Evolutionary conservation across 92 coral and sea anemone species (phyloP), one percentile per base, ranked within the genome.

Genomic region (Palythoa caribaeorum): DNA sequence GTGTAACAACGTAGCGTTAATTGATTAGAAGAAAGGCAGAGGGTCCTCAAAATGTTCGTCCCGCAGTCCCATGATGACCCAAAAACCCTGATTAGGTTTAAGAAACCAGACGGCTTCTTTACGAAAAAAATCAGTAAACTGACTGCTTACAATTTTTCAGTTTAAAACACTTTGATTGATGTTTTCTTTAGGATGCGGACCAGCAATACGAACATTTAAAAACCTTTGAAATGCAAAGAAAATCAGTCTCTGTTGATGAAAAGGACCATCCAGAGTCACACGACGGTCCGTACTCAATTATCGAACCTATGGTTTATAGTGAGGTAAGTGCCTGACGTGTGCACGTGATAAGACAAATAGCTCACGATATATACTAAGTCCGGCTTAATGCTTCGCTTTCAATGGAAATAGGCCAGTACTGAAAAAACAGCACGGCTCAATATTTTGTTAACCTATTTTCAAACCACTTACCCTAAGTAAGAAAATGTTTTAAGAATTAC

Each of bases 251-350:
- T 66, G 62, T 60, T 20, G 59, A 48, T 8, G 71, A 11, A 50
- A 35, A 66, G n/a, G 76, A 81, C 74, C 86, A 81, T 19, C 86
- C 76, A 38, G 57, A 79, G 20, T 60, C 84, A 62, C 73, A 81
- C 16, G 21, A 39, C 1, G 86, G 86, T 9, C 86, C 65, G 1
- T 65, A 35, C 59, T 10, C 63, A n/a, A 81, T 47, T 55, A 81
- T 71, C 20, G 86, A 81, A 13, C 47, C 86, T 20, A 47, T 52
- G 28, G 57, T 76, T 28, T 28, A 28, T 28, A 47, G 59, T 15
- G 84, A 62, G 38, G 84, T 79, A 14, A 76, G 79, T 19, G 5
- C 3, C 54, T 14, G 14, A 19, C 52, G 1, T 9, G 28, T 79
- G 21, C 13, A 40, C 14, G 35, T 9, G 15, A 19, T 12, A 44